Conservation (phyloP, 2,888 invertebrate species). For the Apantesis nais region DNA sequence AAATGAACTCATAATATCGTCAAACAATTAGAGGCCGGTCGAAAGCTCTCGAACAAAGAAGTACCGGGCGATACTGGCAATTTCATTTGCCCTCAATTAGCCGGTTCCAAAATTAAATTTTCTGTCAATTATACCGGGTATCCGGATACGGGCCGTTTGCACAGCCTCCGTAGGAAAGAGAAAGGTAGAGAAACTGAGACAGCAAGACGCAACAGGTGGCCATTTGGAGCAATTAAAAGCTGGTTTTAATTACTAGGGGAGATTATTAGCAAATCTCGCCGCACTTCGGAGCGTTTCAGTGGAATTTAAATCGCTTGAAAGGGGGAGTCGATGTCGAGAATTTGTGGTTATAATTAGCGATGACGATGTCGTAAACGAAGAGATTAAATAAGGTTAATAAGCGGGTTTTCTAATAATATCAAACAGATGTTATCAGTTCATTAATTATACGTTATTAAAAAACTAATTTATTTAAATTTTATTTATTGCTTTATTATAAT, state of each 20-base stretch:
- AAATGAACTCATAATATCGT: conserved; percentile 54
- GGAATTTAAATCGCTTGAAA: conserved; percentile 75
- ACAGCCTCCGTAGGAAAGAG: conserved; percentile 68
- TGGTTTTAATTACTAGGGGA: conserved; percentile 84
- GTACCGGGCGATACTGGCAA: conserved; percentile 70
- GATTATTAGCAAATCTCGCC: conserved; percentile 80
- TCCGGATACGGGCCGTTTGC: conserved; percentile 81
- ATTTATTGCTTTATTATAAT: conserved; percentile 11
- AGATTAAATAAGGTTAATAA: conserved; percentile 34
- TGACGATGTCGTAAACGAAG: conserved; percentile 35
- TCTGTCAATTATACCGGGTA: conserved; percentile 77
- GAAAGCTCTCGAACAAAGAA: conserved; percentile 73
- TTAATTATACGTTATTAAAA: conserved; percentile 14
- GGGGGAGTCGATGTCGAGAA: conserved; percentile 58
- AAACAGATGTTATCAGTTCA: conserved; percentile 16
- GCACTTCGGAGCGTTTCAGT: conserved; percentile 73
- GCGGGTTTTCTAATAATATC: conserved; percentile 22
- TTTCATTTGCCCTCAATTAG: conserved; percentile 82
- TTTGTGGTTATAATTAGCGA: conserved; percentile 50
- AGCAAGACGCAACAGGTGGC: conserved; percentile 80
- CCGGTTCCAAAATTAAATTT: conserved; percentile 79
- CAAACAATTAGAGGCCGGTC: conserved; percentile 73
- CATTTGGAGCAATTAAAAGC: conserved; percentile 82
- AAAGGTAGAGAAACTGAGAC: conserved; percentile 54
- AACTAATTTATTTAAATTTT: conserved; percentile 15